Percentiles rank a stretch among this genome's conserved stretches.
Conservation (phyloP, 2,113 vertebrate genomes). For the Crotalus helleri region DNA sequence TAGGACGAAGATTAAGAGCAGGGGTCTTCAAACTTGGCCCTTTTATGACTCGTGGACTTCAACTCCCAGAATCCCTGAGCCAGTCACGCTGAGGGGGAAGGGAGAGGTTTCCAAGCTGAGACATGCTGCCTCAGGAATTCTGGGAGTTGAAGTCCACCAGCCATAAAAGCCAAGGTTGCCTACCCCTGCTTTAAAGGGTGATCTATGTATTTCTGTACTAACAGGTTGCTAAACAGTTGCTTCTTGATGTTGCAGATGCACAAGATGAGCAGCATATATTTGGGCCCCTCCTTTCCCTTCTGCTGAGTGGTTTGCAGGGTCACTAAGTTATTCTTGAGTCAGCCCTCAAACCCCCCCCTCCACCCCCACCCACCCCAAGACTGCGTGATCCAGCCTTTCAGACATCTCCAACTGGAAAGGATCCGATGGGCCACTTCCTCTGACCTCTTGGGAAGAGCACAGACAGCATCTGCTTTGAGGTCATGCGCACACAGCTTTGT, state of each 20-base stretch:
- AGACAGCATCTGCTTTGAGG: neutral
- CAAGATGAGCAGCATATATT: neutral
- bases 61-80: no score
- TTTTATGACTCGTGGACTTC: no score
- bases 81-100: no score
- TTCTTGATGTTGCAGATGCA: neutral
- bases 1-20: no score
- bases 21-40: no score
- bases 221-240: neutral
- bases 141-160: no score
- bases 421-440: neutral
- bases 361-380: neutral
- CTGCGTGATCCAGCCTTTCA: neutral
- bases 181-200: no score
- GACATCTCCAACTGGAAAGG: neutral
- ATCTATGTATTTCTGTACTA: slow-evolving; percentile 5
- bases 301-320: neutral
- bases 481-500: neutral
- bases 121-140: no score
- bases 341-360: neutral
- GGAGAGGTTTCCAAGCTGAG: no score
- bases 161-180: no score
- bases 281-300: neutral
- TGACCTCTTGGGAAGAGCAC: neutral
- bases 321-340: neutral